Conservation (phyloP, 2,113 vertebrate species). For the Suricata suricatta region DNA sequence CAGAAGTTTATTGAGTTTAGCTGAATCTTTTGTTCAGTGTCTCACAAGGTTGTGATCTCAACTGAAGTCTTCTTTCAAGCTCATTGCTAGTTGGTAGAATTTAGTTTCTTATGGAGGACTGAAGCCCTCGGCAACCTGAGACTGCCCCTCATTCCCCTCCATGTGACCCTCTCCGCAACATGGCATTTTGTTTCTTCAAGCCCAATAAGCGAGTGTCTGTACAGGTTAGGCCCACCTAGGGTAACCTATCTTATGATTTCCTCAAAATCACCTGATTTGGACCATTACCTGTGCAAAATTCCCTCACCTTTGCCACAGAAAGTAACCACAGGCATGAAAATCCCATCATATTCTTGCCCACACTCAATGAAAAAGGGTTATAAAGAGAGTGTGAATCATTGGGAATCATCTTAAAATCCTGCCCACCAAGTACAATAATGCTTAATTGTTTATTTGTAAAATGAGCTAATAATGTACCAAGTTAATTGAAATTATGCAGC, state of each 20-base stretch:
- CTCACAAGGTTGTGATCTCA: background rate
- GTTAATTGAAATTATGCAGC: background rate
- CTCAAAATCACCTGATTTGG: background rate
- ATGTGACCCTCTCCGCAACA: rapidly evolving
- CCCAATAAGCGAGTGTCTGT: rapidly evolving
- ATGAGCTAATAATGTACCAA: background rate
- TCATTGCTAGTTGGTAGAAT: background rate
- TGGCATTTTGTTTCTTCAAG: background rate
- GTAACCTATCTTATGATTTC: background rate
- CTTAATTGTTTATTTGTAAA: background rate
- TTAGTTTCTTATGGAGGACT: background rate
- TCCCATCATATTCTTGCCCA: background rate
- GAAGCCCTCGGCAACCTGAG: rapidly evolving
- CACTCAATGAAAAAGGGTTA: background rate
- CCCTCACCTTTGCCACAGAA: background rate
- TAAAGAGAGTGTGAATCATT: background rate
- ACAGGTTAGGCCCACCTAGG: rapidly evolving
- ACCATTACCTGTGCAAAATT: background rate
- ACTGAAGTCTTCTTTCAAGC: background rate
- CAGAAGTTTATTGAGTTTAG: background rate
- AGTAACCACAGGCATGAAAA: background rate
- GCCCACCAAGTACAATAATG: rapidly evolving
- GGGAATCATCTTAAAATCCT: background rate
- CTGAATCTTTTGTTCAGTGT: background rate
- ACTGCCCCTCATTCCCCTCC: rapidly evolving